A percentile compares a stretch with the other conserved stretches of the same genome.
Evolutionary conservation across 2,888 invertebrate genomes (phyloP).

Genomic region (Xanthostigma xanthostigma): DNA sequence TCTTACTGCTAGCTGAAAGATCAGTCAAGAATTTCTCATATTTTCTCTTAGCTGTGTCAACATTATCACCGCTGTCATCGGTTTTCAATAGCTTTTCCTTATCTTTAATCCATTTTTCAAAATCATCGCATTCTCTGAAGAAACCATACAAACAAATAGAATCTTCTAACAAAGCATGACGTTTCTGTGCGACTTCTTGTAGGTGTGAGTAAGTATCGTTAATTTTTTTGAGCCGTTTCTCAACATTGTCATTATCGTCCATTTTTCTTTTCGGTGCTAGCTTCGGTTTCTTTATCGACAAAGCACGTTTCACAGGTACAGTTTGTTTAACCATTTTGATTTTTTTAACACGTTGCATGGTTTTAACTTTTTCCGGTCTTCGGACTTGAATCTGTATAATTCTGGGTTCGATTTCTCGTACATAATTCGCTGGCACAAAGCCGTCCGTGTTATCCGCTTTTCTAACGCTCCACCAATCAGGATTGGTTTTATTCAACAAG

Average conservation of each 20-base stretch:
- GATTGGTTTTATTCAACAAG: conserved; percentile 85
- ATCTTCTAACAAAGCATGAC: conserved; percentile 77
- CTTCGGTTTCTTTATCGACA: conserved; percentile 30
- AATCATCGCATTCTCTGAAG: conserved; percentile 93
- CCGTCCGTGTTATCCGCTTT: conserved; percentile 81
- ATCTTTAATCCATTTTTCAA: conserved; percentile 94
- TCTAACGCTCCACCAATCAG: conserved; percentile 98
- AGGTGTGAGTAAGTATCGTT: conserved; percentile 71
- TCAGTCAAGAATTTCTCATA: conserved; percentile 96
- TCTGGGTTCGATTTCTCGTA: conserved; percentile 80
- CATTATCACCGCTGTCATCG: conserved; percentile 74
- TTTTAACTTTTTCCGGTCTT: conserved; percentile 69
- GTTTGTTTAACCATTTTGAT: conserved; percentile 76
- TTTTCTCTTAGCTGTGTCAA: conserved; percentile 84
- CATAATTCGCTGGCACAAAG: conserved; percentile 95
- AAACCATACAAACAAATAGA: conserved; percentile 85
- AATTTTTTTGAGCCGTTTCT: conserved; percentile 63
- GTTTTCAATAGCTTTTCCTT: conserved; percentile 76
- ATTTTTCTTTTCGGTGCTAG: conserved; percentile 26
- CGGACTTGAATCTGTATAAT: conserved; percentile 72
- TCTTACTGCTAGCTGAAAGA: conserved; percentile 81
- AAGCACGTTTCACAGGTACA: conserved; percentile 57
- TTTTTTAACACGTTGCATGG: conserved; percentile 77
- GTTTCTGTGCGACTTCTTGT: conserved; percentile 59
- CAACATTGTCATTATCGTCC: conserved; percentile 60